Percentiles rank a stretch among this genome's conserved stretches.
Evolutionary conservation across 2,888 invertebrate genomes (phyloP).

Genomic region (Drosophila pseudotalamancana): DNA sequence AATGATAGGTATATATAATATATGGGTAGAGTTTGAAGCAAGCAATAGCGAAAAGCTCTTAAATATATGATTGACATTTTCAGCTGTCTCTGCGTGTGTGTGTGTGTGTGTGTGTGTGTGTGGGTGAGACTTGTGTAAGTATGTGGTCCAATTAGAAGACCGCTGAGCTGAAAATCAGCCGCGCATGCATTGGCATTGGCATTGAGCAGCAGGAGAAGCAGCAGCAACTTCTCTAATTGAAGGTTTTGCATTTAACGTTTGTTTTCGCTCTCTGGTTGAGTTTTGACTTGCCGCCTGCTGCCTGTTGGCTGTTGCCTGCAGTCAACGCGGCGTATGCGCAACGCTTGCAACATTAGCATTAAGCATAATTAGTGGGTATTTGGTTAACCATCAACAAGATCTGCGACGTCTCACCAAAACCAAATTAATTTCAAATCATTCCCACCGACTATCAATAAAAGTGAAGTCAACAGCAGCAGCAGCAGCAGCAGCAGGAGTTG

Average conservation of each 20-base stretch:
- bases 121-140: slow-evolving; percentile 5
- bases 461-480: not conserved
- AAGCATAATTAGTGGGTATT: slow-evolving; percentile 67
- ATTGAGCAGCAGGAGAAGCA: slow-evolving; percentile 17
- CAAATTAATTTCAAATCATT: slow-evolving; percentile 63
- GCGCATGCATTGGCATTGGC: slow-evolving; percentile 70
- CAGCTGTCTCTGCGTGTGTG: not conserved
- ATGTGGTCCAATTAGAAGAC: slow-evolving; percentile 60
- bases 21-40: no score
- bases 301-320: slow-evolving; percentile 5
- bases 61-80: slow-evolving; percentile 45
- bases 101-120: not conserved
- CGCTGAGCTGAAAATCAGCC: slow-evolving; percentile 64
- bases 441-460: slow-evolving; percentile 56
- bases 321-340: slow-evolving; percentile 29
- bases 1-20: not conserved
- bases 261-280: slow-evolving; percentile 61
- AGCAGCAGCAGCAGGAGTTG: not conserved
- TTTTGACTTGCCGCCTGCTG: slow-evolving; percentile 18
- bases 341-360: slow-evolving; percentile 46
- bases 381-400: slow-evolving; percentile 33
- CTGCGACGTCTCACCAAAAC: slow-evolving; percentile 12
- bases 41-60: slow-evolving; percentile 4
- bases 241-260: slow-evolving; percentile 66
- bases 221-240: slow-evolving; percentile 57